Evolutionary conservation across 2,113 vertebrate genomes (phyloP), one percentile per base, ranked within the genome.

Genomic region (Heteronetta atricapilla): DNA sequence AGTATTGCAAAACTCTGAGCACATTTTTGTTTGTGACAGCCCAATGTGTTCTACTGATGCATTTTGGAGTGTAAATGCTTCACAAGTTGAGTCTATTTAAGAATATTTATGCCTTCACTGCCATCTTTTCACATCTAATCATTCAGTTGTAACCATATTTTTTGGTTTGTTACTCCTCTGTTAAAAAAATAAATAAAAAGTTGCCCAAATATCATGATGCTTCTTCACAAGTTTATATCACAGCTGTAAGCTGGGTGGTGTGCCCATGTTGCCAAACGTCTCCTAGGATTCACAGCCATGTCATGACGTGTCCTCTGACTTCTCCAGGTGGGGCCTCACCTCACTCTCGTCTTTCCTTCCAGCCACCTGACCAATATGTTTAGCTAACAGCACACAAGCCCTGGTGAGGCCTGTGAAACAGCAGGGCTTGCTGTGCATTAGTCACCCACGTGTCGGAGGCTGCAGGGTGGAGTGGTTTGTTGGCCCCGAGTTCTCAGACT

Each of bases 321-420:
- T 76, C 28, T 58, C 8, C n/a, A 44, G n/a, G 13, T 2, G 67
- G 10, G 70, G 10, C 34, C 38, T 46, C 59, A 22, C 26, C 52
- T 91, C 59, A 81, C 4, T 4, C 26, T 33, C n/a, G 59, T 69
- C 36, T 52, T 74, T 78, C 11, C 33, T 53, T n/a, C 12, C 66
- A 78, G 31, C 13, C 26, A 29, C 38, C 18, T n/a, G 28, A 36
- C 40, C 40, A 44, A 74, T 11, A 29, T 1, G 6, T n/a, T 67
- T 25, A 40, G 9, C 6, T 67, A 44, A 34, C 15, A 53, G 44
- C 20, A 36, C 44, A 8, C 1, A 3, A 20, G 21, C 0, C 1
- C 53, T 55, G 64, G 8, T 31, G 58, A 88, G 29, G 67, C 20
- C 72, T 23, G 8, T 18, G 25, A 60, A 76, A 23, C 13, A 60